phyloP scores from a whole-genome alignment of 1,140 invertebrate genomes.

The Halyomorpha halys region DNA sequence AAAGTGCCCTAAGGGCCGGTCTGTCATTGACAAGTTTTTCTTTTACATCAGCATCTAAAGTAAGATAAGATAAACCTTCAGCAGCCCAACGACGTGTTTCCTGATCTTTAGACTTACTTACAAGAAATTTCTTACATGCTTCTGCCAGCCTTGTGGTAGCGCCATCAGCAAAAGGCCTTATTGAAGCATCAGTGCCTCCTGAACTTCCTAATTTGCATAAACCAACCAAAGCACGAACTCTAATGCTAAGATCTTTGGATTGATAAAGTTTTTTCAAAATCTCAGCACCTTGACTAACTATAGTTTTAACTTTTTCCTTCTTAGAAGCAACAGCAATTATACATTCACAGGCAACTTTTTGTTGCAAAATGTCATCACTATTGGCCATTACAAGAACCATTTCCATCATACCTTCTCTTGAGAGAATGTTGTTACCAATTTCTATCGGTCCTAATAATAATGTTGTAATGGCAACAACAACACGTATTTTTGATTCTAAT shows the following conservation, averaged over 20 bases:
- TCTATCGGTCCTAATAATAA: conserved; percentile 85
- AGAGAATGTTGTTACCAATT: conserved; percentile 85
- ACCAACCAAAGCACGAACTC: conserved; percentile 82
- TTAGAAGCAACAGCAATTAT: conserved; percentile 93
- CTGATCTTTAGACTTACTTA: conserved; percentile 75
- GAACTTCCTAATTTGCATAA: conserved; percentile 93
- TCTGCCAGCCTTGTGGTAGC: conserved; percentile 86
- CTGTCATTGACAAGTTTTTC: conserved; percentile 88
- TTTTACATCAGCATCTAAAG: conserved; percentile 96
- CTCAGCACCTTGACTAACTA: conserved; percentile 82
- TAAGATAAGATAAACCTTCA: conserved; percentile 94
- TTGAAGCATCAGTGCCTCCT: conserved; percentile 90
- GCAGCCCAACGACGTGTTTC: conserved; percentile 92
- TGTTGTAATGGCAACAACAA: conserved; percentile 79
- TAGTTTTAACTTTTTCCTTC: conserved; percentile 88
- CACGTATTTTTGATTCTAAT: conserved; percentile 80
- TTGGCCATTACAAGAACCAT: conserved; percentile 97
- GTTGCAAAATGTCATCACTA: conserved; percentile 71
- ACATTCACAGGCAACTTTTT: conserved; percentile 91
- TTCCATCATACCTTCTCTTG: conserved; percentile 84
- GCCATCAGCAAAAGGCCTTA: conserved; percentile 89
- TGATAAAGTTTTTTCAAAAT: conserved; percentile 91
- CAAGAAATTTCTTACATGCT: conserved; percentile 82
- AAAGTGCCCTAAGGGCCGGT: conserved; percentile 68
- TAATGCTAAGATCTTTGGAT: conserved; percentile 81